These are phyloP conservation scores for Parnassius mnemosyne DNA, from an alignment of 2,888 invertebrate genomes.

Conservation along the genomic window DNA sequence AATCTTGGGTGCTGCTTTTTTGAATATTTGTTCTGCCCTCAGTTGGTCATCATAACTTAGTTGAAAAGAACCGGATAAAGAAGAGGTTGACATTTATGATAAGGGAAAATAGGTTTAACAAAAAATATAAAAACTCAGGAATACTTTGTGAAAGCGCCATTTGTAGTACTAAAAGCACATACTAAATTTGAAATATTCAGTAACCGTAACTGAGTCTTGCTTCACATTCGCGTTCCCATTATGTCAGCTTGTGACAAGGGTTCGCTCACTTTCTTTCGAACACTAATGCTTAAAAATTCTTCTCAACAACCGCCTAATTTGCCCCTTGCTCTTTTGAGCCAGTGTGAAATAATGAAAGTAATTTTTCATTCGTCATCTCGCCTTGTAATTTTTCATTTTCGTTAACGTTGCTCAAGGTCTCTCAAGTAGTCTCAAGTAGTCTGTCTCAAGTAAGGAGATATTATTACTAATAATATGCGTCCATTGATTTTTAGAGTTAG, in stretches of 20 bases:
- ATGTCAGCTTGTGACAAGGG: slow-evolving; percentile 26
- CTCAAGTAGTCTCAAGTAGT: too few relatives aligned
- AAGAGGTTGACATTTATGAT: too few relatives aligned
- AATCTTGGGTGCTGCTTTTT: too few relatives aligned
- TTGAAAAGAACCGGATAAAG: too few relatives aligned
- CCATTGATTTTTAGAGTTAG: too few relatives aligned
- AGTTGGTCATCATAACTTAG: too few relatives aligned
- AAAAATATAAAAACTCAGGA: too few relatives aligned
- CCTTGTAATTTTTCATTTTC: slow-evolving; percentile 1
- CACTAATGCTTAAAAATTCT: slow-evolving; percentile 24
- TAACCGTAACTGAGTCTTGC: slow-evolving; percentile 5
- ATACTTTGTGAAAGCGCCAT: too few relatives aligned
- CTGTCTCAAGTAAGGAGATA: too few relatives aligned
- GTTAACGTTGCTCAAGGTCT: not conserved
- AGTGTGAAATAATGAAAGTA: slow-evolving; percentile 20
- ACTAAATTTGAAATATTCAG: not conserved
- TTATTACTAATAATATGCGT: too few relatives aligned
- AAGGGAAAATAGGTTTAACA: too few relatives aligned
- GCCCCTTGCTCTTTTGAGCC: slow-evolving; percentile 19
- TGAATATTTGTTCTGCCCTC: too few relatives aligned
- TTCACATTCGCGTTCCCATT: slow-evolving; percentile 15
- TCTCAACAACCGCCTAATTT: slow-evolving; percentile 20
- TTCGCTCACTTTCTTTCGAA: slow-evolving; percentile 10
- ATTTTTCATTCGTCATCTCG: slow-evolving; percentile 18
- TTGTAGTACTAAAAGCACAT: not conserved